Evolutionary conservation across 1,140 invertebrate genomes (phyloP).

Genomic region (Amyelois transitella): DNA sequence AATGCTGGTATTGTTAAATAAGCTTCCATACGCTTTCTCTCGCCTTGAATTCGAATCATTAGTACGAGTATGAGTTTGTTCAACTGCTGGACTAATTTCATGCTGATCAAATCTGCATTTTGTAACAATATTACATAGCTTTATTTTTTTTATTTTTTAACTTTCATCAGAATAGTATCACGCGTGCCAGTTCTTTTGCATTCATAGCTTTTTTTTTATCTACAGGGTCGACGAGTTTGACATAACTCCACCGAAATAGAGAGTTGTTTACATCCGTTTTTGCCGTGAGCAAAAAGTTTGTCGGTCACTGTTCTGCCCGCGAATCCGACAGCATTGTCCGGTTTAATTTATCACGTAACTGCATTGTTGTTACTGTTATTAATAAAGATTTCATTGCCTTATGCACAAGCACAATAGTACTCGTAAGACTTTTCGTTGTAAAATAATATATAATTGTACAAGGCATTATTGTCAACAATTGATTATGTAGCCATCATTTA

Average conservation of each 20-base stretch:
- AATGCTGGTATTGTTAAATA: background rate
- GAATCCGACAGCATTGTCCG: background rate
- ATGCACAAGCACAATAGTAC: background rate
- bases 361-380: background rate
- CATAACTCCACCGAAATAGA: conserved; percentile 23
- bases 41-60: background rate
- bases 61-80: no score
- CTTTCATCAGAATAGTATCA: background rate
- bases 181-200: background rate
- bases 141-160: background rate
- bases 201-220: background rate
- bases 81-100: background rate
- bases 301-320: conserved; percentile 9
- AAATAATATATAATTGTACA: no score
- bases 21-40: background rate
- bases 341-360: background rate
- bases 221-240: conserved; percentile 3
- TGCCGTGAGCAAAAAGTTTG: conserved; percentile 23
- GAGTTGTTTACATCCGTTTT: conserved; percentile 37
- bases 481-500: no score
- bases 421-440: background rate
- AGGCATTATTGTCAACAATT: no score
- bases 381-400: background rate
- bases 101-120: background rate
- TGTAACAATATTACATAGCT: background rate